These are phyloP conservation scores for Drosophila crucigera DNA, from an alignment of 2,888 invertebrate species.

Conservation along the genomic window DNA sequence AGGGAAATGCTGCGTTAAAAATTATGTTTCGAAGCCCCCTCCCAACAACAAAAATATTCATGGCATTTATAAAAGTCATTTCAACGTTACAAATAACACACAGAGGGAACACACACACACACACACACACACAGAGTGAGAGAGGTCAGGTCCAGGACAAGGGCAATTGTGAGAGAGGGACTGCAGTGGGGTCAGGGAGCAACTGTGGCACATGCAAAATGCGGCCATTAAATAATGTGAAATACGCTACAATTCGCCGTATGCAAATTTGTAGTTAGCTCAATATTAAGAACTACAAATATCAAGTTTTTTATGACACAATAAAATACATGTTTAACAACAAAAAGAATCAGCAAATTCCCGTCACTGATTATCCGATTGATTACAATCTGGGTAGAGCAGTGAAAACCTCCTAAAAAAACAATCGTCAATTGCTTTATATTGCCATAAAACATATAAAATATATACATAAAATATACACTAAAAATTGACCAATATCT, in stretches of 20 bases:
- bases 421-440: background rate
- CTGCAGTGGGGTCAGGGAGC: background rate
- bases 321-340: background rate
- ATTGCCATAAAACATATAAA: background rate
- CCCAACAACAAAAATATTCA: slow-evolving; percentile 59
- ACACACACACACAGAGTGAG: background rate
- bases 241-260: slow-evolving; percentile 47
- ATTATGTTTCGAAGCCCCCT: slow-evolving; percentile 58
- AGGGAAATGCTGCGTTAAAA: slow-evolving; percentile 75
- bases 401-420: background rate
- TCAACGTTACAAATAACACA: slow-evolving; percentile 39
- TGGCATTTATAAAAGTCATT: slow-evolving; percentile 78
- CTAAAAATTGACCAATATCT: background rate
- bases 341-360: background rate
- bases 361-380: background rate
- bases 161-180: slow-evolving; percentile 5
- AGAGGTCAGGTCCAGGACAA: slow-evolving; percentile 17
- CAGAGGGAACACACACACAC: background rate
- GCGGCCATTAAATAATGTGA: slow-evolving; percentile 52
- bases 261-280: background rate
- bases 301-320: background rate
- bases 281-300: background rate
- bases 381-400: background rate
- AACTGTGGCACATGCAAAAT: slow-evolving; percentile 54
- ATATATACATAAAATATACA: too few species aligned